A percentile compares a stretch with the other conserved stretches of the same genome.
Evolutionary conservation across 2,113 vertebrate species (phyloP).

Genomic region (Sinocyclocheilus anophthalmus): DNA sequence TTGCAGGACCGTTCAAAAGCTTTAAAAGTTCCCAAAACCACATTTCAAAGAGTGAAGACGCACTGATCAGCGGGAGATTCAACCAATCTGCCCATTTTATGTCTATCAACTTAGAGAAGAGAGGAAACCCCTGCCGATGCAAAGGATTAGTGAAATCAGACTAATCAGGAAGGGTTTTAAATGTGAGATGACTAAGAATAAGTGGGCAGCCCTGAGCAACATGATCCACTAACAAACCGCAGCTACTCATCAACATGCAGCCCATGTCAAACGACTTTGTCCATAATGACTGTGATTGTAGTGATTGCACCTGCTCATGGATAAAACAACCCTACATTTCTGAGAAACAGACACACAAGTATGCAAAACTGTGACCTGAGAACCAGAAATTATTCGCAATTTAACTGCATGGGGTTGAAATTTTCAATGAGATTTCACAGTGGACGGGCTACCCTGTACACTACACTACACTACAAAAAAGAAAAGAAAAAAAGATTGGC

Average conservation of each 20-base stretch:
- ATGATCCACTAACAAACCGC: conserved; percentile 33
- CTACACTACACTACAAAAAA: too few relatives aligned
- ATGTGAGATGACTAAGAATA: conserved; percentile 54
- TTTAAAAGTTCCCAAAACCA: background rate
- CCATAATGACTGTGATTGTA: conserved; percentile 35
- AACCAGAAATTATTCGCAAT: background rate
- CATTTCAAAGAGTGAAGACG: conserved; percentile 27
- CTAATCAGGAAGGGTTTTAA: conserved; percentile 59
- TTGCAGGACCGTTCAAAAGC: conserved; percentile 9
- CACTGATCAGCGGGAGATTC: conserved; percentile 47
- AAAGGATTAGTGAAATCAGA: conserved; percentile 38
- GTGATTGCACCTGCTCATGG: conserved; percentile 43
- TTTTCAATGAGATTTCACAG: background rate
- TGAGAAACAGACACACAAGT: background rate
- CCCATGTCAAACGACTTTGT: conserved; percentile 22
- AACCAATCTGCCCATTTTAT: conserved; percentile 42
- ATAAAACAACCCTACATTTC: conserved; percentile 47
- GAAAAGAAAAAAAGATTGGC: too few relatives aligned
- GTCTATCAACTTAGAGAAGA: conserved; percentile 46
- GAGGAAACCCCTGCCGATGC: conserved; percentile 50
- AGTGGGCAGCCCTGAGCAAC: conserved; percentile 51
- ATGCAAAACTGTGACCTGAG: conserved; percentile 7
- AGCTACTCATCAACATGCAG: conserved; percentile 45
- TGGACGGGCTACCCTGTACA: too few relatives aligned
- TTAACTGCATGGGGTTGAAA: background rate